These are phyloP conservation scores for Pseudorectes ferrugineus DNA, from an alignment of 2,113 vertebrate genomes.

Conservation along the genomic window DNA sequence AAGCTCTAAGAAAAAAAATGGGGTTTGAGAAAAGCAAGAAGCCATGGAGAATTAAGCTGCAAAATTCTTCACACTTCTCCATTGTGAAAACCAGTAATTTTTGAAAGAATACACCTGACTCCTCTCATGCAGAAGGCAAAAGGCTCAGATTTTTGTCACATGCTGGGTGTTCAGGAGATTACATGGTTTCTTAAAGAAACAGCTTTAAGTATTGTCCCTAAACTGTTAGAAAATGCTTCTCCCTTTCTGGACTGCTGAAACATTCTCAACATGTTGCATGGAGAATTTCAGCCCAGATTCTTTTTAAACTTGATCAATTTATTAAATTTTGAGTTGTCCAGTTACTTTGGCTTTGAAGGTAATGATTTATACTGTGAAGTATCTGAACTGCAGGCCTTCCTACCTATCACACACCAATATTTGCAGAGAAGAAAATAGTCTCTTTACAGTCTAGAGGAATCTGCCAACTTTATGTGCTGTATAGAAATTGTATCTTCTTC, in stretches of 20 bases:
- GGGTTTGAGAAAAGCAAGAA: background rate
- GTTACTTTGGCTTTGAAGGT: background rate
- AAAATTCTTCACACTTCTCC: background rate
- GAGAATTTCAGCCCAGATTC: background rate
- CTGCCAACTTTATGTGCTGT: background rate
- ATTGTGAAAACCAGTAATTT: background rate
- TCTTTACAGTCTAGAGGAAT: background rate
- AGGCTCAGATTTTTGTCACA: background rate
- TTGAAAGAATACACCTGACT: background rate
- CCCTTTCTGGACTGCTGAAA: background rate
- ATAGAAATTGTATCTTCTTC: background rate
- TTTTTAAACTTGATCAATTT: background rate
- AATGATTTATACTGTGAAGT: background rate
- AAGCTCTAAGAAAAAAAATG: background rate
- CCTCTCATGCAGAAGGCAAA: background rate
- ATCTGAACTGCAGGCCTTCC: background rate
- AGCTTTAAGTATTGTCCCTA: background rate
- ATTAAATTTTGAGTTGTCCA: background rate
- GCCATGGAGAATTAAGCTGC: background rate
- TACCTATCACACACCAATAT: background rate
- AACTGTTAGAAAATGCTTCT: background rate
- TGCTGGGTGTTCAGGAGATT: fast-evolving
- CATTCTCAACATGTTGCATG: background rate
- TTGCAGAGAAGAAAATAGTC: background rate
- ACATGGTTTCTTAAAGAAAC: background rate